phyloP scores from a whole-genome alignment of 2,888 invertebrate genomes.

The Aspidiotus destructor region DNA sequence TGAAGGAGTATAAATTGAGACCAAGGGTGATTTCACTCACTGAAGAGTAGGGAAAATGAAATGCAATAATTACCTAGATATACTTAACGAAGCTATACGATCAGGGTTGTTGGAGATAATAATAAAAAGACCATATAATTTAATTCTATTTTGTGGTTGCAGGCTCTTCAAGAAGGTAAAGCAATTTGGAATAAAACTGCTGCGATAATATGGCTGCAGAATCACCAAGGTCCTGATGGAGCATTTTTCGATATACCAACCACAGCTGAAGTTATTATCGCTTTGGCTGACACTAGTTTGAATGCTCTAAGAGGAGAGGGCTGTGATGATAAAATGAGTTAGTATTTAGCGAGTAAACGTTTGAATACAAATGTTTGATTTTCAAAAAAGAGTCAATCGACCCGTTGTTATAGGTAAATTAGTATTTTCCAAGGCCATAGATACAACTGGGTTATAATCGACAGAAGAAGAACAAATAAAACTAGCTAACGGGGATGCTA shows the following conservation, averaged over 20 bases:
- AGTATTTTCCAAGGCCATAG: no score
- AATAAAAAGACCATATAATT: no score
- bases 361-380: neutral
- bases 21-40: no score
- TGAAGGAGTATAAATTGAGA: no score
- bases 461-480: no score
- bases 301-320: conserved; percentile 55
- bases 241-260: conserved; percentile 64
- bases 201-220: conserved; percentile 63
- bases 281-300: conserved; percentile 61
- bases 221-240: conserved; percentile 64
- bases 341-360: neutral
- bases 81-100: no score
- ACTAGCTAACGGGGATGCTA: no score
- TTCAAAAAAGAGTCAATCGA: neutral
- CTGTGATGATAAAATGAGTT: conserved; percentile 41
- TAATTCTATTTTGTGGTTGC: conserved; percentile 4
- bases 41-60: no score
- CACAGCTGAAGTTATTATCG: conserved; percentile 71
- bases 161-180: conserved; percentile 64
- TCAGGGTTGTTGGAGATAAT: no score
- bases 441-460: no score
- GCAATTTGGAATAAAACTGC: conserved; percentile 67
- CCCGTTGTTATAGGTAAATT: neutral
- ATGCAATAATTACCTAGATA: no score